Evolutionary conservation across 2,888 invertebrate species (phyloP).

Genomic region (Cerastis rubricosa): DNA sequence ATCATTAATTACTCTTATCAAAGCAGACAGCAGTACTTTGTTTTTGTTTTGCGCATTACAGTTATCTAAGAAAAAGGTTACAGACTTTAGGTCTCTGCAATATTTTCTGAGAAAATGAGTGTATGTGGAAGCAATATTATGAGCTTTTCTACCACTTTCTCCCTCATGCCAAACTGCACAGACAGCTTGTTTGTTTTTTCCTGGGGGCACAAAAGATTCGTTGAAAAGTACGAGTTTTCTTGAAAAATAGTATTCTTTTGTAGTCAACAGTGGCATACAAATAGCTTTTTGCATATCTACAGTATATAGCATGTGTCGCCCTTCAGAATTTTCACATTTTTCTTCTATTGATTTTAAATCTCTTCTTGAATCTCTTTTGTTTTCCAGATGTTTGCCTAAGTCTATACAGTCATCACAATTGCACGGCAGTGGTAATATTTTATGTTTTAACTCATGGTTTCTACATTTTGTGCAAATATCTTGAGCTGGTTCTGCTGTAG

Average conservation of each 20-base stretch:
- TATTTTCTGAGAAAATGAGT: background rate
- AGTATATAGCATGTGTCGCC: slow-evolving; percentile 4
- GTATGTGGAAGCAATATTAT: slow-evolving; percentile 1
- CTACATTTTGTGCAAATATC: slow-evolving; percentile 5
- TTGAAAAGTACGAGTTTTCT: slow-evolving; percentile 45
- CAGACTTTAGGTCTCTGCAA: background rate
- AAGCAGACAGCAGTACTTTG: background rate
- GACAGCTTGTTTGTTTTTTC: slow-evolving; percentile 1
- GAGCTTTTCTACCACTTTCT: slow-evolving; percentile 18
- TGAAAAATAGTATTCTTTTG: slow-evolving; percentile 45
- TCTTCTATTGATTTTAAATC: slow-evolving; percentile 9
- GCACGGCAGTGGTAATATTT: background rate
- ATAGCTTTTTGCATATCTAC: slow-evolving; percentile 55
- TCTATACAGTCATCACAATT: background rate
- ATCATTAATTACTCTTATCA: slow-evolving; percentile 1
- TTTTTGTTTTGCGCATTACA: background rate
- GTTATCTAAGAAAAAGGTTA: slow-evolving; percentile 9
- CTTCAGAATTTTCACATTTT: slow-evolving; percentile 3
- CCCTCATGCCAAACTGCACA: slow-evolving; percentile 13
- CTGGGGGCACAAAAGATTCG: slow-evolving; percentile 39
- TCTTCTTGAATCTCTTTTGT: slow-evolving; percentile 13
- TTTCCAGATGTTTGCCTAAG: background rate
- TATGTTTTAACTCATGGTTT: background rate
- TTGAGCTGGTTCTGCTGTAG: slow-evolving; percentile 1
- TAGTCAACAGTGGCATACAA: slow-evolving; percentile 37